phyloP scores from a whole-genome alignment of 2,888 invertebrate species.

The Stenodema calcarata region DNA sequence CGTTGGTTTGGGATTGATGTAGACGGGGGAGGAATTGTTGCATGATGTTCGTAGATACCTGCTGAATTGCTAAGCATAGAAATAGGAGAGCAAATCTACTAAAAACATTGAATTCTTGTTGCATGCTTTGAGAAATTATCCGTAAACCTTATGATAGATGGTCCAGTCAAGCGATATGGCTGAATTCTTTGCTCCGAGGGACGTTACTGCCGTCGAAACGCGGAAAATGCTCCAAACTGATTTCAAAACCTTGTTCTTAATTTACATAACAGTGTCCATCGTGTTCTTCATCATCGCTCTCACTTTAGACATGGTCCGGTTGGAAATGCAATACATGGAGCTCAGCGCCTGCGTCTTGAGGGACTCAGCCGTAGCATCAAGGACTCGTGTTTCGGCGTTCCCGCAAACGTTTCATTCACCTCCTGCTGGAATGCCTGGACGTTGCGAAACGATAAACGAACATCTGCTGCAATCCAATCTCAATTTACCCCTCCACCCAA shows the following conservation, averaged over 20 bases:
- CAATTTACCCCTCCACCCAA: not conserved
- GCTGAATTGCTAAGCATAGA: no score
- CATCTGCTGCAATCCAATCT: not conserved
- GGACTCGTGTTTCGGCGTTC: not conserved
- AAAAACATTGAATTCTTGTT: no score
- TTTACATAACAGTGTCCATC: not conserved
- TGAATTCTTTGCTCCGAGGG: not conserved
- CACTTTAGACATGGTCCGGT: not conserved
- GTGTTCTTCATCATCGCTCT: not conserved
- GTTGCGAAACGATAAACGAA: not conserved
- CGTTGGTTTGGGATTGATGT: no score
- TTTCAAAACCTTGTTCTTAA: not conserved
- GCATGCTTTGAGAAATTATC: no score
- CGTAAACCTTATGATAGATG: no score
- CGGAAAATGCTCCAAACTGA: not conserved
- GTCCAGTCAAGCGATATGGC: not conserved
- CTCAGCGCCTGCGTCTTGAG: not conserved
- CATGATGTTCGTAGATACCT: no score
- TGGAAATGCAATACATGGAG: not conserved
- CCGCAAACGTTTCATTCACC: no score
- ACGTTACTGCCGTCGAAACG: not conserved
- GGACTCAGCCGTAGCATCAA: not conserved
- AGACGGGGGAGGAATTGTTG: no score
- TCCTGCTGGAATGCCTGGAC: not conserved
- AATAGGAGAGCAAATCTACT: no score